These are phyloP conservation scores for Papilio elwesi DNA, from an alignment of 2,888 invertebrate species.

Conservation along the genomic window DNA sequence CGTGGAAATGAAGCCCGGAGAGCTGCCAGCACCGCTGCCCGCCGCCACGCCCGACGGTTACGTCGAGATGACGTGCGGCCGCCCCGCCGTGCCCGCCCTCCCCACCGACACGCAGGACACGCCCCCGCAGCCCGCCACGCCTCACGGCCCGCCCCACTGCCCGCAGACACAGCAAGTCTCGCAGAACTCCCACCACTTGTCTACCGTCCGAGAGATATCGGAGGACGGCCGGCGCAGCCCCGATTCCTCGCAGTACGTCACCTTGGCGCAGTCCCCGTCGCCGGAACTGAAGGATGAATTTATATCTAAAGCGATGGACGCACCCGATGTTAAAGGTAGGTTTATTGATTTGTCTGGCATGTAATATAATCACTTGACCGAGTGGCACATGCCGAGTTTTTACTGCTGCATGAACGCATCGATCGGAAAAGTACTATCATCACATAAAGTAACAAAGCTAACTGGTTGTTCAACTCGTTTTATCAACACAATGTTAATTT, in stretches of 20 bases:
- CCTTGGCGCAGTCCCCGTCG: conserved; percentile 61
- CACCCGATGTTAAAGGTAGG: conserved; percentile 52
- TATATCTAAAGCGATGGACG: conserved; percentile 35
- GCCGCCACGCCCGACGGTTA: conserved; percentile 72
- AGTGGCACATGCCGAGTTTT: neutral
- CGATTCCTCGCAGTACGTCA: conserved; percentile 78
- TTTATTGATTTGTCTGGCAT: neutral
- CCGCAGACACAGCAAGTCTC: conserved; percentile 84
- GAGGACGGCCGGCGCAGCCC: conserved; percentile 60
- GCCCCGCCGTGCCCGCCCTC: conserved; percentile 82
- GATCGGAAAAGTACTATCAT: no score
- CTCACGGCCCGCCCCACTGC: conserved; percentile 50
- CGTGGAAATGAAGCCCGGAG: conserved; percentile 85
- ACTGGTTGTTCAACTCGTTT: no score
- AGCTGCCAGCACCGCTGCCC: conserved; percentile 44
- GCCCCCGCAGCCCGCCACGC: conserved; percentile 26
- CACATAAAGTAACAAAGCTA: no score
- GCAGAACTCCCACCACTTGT: conserved; percentile 70
- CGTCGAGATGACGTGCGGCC: conserved; percentile 86
- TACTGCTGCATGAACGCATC: neutral
- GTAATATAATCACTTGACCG: no score
- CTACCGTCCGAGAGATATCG: conserved; percentile 65
- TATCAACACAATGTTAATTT: no score
- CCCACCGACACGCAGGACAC: conserved; percentile 70
- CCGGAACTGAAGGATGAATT: conserved; percentile 50